Evolutionary conservation across 2,888 invertebrate genomes (phyloP), one percentile per base, ranked within the genome.

Genomic region (Carterocephalus palaemon): DNA sequence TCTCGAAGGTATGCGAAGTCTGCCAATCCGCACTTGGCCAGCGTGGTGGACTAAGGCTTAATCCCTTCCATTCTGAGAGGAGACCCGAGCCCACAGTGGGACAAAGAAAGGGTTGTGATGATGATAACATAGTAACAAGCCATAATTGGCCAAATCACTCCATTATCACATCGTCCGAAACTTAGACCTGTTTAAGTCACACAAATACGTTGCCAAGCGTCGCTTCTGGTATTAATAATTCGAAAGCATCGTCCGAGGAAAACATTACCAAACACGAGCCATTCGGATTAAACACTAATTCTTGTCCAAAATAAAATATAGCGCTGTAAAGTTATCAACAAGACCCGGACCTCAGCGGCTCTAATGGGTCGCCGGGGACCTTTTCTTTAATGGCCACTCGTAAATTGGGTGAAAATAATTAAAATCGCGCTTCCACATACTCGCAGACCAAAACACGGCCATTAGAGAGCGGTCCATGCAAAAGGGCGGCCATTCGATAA

Each of bases 341-440:
- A 82, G 81, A 76, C 70, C 70, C 67, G 74, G 67, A 70, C 70
- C 71, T 68, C 64, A 61, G 56, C 68, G 60, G 57, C 68, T 70
- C 75, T 81, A 84, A 84, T 81, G 84, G 80, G 72, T 64, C 81
- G 52, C 77, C 53, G 59, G 80, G 81, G 86, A 73, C 73, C 77
- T 66, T 65, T 80, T 69, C 82, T 84, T 81, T 85, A 85, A 85
- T 80, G 80, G 80, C 70, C 72, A 80, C 79, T 81, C 84, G 85
- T 86, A 86, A 86, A 86, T 85, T 85, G 84, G 72, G 76, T 77
- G 84, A 83, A 85, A 85, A 86, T 85, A 86, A 86, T 85, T 86
- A 85, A 85, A 86, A 86, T 81, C 76, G 76, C 74, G 68, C 75
- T 62, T 72, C 74, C 75, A 60, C 70, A 69, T 67, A 66, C 61